phyloP scores from a whole-genome alignment of 2,113 vertebrate genomes.

The Sinocyclocheilus anophthalmus region DNA sequence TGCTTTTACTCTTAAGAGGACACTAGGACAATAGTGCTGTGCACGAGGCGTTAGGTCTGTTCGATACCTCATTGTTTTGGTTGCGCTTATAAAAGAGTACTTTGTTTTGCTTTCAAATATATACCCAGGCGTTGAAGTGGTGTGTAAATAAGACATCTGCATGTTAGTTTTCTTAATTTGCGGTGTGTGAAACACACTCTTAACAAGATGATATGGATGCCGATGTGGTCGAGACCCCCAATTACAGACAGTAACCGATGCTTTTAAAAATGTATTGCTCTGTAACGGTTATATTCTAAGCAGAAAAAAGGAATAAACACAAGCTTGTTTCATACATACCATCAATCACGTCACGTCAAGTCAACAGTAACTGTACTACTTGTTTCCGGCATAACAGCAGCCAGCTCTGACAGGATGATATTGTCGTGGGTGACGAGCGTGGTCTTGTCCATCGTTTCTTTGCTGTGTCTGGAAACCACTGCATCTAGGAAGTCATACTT shows the following conservation, averaged over 20 bases:
- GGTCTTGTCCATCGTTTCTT: conserved; percentile 96
- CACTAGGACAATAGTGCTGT: not conserved
- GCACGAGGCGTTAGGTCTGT: too few relatives aligned
- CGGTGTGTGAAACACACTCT: too few relatives aligned
- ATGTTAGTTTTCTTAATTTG: too few relatives aligned
- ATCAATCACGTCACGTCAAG: not conserved
- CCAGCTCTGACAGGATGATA: conserved; percentile 90
- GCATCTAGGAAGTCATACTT: conserved; percentile 93
- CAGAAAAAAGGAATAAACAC: not conserved
- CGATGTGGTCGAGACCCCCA: too few relatives aligned
- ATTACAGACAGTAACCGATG: not conserved
- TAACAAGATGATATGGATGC: too few relatives aligned
- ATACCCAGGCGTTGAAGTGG: too few relatives aligned
- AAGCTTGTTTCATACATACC: not conserved
- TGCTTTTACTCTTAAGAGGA: too few relatives aligned
- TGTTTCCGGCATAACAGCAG: conserved; percentile 79
- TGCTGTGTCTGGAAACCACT: conserved; percentile 92
- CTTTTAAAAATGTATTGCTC: conserved; percentile 45
- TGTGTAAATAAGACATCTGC: too few relatives aligned
- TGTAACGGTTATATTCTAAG: not conserved
- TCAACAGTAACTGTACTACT: not conserved
- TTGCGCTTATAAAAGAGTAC: too few relatives aligned
- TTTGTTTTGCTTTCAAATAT: too few relatives aligned
- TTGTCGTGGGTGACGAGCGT: conserved; percentile 91
- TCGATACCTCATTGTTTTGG: too few relatives aligned